phyloP scores from a whole-genome alignment of 2,797 vertebrate genomes.

The Carapus acus region DNA sequence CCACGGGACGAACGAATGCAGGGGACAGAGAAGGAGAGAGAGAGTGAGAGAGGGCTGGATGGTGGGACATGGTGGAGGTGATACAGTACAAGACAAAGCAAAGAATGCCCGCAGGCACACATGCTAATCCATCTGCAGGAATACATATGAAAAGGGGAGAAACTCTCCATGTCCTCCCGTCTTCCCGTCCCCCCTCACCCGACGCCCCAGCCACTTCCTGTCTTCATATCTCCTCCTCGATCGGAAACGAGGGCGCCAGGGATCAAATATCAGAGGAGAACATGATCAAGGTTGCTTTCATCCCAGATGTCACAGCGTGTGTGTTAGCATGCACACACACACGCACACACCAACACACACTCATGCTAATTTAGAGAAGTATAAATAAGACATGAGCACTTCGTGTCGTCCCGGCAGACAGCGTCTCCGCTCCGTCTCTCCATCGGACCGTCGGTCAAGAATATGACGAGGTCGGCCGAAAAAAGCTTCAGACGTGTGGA shows the following conservation, averaged over 20 bases:
- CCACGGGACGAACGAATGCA: background rate
- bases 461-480: background rate
- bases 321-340: slow-evolving; percentile 22
- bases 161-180: slow-evolving; percentile 4
- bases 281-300: slow-evolving; percentile 35
- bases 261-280: slow-evolving; percentile 14
- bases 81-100: background rate
- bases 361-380: slow-evolving; percentile 13
- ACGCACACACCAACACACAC: slow-evolving; percentile 12
- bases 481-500: background rate
- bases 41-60: slow-evolving; percentile 4
- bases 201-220: slow-evolving; percentile 6
- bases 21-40: slow-evolving; percentile 4
- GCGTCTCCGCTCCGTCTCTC: background rate
- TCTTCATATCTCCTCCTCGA: slow-evolving; percentile 1
- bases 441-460: slow-evolving; percentile 14
- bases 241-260: slow-evolving; percentile 1
- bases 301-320: slow-evolving; percentile 23
- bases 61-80: background rate
- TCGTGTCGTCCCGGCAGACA: slow-evolving; percentile 22
- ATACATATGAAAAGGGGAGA: slow-evolving; percentile 14
- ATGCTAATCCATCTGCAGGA: slow-evolving; percentile 2
- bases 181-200: background rate
- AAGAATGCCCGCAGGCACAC: background rate
- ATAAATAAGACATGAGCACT: slow-evolving; percentile 43